These are phyloP conservation scores for Eubasilissa regina DNA, from an alignment of 1,140 invertebrate species.

Conservation along the genomic window DNA sequence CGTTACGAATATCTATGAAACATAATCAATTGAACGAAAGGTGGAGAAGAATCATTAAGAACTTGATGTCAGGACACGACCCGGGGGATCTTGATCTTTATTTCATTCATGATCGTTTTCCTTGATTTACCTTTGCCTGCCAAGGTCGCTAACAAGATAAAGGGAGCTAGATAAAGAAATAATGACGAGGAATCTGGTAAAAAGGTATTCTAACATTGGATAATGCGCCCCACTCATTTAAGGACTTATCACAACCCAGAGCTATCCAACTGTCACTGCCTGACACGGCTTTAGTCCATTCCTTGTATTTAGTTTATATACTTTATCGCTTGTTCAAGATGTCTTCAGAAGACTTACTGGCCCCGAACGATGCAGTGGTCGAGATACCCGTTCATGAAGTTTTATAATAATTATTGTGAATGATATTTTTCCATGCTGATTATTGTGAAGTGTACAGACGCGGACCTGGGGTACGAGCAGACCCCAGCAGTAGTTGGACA, in stretches of 20 bases:
- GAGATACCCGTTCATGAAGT: no score
- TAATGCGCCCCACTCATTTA: not conserved
- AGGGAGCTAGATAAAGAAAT: constrained; percentile 54
- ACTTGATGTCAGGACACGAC: no score
- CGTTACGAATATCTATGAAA: no score
- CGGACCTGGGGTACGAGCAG: not conserved
- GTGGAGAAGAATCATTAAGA: no score
- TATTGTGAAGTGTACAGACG: no score
- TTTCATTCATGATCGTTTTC: not conserved
- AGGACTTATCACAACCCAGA: not conserved
- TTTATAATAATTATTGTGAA: no score
- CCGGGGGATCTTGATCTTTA: no score
- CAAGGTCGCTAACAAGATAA: constrained; percentile 58
- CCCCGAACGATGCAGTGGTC: not conserved
- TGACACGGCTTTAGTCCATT: not conserved
- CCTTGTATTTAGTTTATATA: not conserved
- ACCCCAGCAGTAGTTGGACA: constrained; percentile 15
- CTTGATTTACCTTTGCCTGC: constrained; percentile 46
- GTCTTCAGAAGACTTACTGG: not conserved
- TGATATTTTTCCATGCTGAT: no score
- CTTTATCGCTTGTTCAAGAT: not conserved
- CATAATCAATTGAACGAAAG: no score
- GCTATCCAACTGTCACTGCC: constrained; percentile 22
- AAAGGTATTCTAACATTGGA: constrained; percentile 52
- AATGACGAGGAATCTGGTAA: constrained; percentile 47